Base-by-base conservation (phyloP, 2,113 vertebrate species). In the Delphinapterus leucas region DNA sequence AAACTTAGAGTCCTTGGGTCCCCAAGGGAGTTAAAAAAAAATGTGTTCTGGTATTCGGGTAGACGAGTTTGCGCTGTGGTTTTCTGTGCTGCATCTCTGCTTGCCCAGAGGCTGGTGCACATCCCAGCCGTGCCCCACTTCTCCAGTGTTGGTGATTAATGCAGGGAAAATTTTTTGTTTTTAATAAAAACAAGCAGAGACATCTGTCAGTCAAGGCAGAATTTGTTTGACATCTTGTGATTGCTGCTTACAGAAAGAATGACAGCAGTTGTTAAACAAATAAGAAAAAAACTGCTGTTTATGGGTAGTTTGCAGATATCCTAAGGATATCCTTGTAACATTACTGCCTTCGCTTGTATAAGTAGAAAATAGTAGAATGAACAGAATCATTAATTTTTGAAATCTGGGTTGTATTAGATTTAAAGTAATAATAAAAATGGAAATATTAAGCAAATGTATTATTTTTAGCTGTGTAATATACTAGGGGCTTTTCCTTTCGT, bases 201-300 rank as follows among this genome's bases (percentile, higher is more conserved):
- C 98, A 99, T 98, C 96, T 96, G 97, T 98, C 98, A 98, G 98
- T 92, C 96, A 93, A 90, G 93, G 98, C 93, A 98, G 96, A 99
- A 99, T 98, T 98, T 98, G 97, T 99, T 99, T 99, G 99, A 99
- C 98, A 99, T 99, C 98, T 99, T 99, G 98, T 99, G 99, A 99
- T 99, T 98, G 96, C 97, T 98, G 95, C 68, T 76, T 98, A 95
- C 93, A 95, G 95, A 97, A 97, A 97, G 76, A 97, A 89, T 92
- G 96, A 97, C 87, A 97, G 95, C 94, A 95, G 79, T 98, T 98
- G 96, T 96, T 98, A 97, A 98, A 97, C 93, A 98, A 98, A 98
- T 96, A 98, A 96, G 76, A 95, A 96, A 80, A 90, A 95, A 90
- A 17, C 83, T 90, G 80, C 41, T 63, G 0, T 97, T 97, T 95